Percentiles rank a stretch among this genome's conserved stretches.
phyloP scores from a whole-genome alignment of 2,888 invertebrate species.

The Stictocephala bisonia region DNA sequence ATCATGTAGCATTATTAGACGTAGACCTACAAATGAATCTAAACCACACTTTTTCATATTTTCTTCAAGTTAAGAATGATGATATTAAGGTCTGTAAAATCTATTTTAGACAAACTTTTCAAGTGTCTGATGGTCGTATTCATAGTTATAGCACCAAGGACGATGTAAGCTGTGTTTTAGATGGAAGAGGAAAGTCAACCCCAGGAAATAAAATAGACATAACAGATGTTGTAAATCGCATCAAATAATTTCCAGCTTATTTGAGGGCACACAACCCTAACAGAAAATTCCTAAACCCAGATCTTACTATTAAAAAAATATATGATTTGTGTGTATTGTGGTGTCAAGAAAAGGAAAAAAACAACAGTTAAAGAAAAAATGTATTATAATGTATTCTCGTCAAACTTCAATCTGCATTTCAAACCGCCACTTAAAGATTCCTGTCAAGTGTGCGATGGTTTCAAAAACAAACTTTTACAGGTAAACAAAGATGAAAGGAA shows the following conservation, averaged over 20 bases:
- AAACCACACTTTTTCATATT: slow-evolving; percentile 41
- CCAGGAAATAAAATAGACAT: slow-evolving; percentile 40
- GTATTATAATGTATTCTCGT: slow-evolving; percentile 42
- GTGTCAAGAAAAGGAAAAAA: slow-evolving; percentile 30
- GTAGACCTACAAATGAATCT: slow-evolving; percentile 22
- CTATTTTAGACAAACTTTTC: slow-evolving; percentile 36
- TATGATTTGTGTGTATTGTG: slow-evolving; percentile 32
- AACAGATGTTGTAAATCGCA: slow-evolving; percentile 32
- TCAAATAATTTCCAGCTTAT: slow-evolving; percentile 40
- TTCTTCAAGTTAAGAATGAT: slow-evolving; percentile 34
- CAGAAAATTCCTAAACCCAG: slow-evolving; percentile 36
- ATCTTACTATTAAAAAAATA: slow-evolving; percentile 38
- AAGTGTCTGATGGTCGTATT: slow-evolving; percentile 22
- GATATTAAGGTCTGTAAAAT: slow-evolving; percentile 26
- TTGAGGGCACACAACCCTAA: slow-evolving; percentile 37
- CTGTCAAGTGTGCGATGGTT: slow-evolving; percentile 16
- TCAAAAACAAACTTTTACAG: slow-evolving; percentile 11
- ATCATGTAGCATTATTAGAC: slow-evolving; percentile 25
- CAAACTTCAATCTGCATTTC: slow-evolving; percentile 41
- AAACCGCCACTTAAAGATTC: slow-evolving; percentile 35
- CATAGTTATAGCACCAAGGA: slow-evolving; percentile 1
- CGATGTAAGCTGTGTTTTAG: slow-evolving; percentile 11
- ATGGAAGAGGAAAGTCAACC: slow-evolving; percentile 12
- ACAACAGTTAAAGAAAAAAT: slow-evolving; percentile 36
- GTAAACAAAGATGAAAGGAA: slow-evolving; percentile 37